Conservation (phyloP, 2,113 vertebrate genomes). For the Aleadryas rufinucha region DNA sequence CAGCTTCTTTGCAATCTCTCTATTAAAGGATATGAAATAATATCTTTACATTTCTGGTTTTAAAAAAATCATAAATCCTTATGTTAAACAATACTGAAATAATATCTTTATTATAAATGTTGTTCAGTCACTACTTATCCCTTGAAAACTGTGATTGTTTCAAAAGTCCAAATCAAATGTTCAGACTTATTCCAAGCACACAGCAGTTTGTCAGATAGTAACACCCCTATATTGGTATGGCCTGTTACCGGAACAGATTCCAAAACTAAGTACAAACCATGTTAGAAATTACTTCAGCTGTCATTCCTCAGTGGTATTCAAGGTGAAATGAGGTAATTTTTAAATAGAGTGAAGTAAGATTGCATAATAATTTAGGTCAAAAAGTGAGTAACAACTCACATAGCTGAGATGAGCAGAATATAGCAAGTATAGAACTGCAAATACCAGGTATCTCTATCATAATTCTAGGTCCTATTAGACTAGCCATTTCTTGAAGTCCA, state of each 20-base stretch:
- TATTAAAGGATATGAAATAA: background rate
- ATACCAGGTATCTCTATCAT: background rate
- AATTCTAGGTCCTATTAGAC: background rate
- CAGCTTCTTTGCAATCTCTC: background rate
- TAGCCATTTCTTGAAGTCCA: background rate
- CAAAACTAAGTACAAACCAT: background rate
- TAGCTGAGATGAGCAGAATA: background rate
- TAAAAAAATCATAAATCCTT: conserved; percentile 20
- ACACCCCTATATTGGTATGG: background rate
- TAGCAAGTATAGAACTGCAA: background rate
- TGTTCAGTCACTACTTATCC: background rate
- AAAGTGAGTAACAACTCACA: background rate
- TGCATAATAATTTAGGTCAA: conserved; percentile 38
- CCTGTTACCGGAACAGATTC: background rate
- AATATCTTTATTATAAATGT: background rate
- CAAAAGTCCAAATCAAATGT: background rate
- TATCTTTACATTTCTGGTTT: background rate
- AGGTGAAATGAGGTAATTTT: conserved; percentile 38
- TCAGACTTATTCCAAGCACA: background rate
- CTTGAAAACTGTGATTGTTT: background rate
- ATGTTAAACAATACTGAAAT: conserved; percentile 2
- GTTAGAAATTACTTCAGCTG: background rate
- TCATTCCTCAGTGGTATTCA: background rate
- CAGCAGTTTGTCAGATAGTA: background rate
- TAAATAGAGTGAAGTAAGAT: background rate